phyloP scores from a whole-genome alignment of 37 sponge, comb jelly and placozoan genomes.

The Ianthella basta region DNA sequence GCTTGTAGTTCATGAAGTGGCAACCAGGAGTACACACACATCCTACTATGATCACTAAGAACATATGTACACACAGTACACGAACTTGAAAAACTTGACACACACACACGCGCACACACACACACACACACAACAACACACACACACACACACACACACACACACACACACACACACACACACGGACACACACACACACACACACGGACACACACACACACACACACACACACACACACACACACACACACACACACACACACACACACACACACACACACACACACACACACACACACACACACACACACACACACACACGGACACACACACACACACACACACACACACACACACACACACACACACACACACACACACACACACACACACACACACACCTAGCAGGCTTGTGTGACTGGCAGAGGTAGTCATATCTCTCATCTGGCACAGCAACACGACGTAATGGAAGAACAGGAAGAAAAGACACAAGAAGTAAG shows the following conservation, averaged over 20 bases:
- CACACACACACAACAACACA: too few relatives aligned
- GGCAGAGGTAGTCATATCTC: constrained; percentile 87
- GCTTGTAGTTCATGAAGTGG: too few relatives aligned
- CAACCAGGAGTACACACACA: too few relatives aligned
- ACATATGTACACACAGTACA: too few relatives aligned
- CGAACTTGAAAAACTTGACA: too few relatives aligned
- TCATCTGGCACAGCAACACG: constrained; percentile 95
- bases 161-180: constrained; percentile 29
- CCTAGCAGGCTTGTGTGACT: constrained; percentile 81
- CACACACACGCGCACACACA: too few relatives aligned
- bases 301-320: neutral
- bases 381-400: constrained; percentile 21
- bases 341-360: constrained; percentile 34
- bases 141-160: constrained; percentile 18
- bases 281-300: too few relatives aligned
- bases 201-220: too few relatives aligned
- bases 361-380: constrained; percentile 32
- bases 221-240: too few relatives aligned
- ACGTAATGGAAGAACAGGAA: constrained; percentile 49
- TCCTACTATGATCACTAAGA: too few relatives aligned
- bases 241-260: too few relatives aligned
- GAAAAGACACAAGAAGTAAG: neutral
- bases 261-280: too few relatives aligned
- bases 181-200: constrained; percentile 25
- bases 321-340: constrained; percentile 7